phyloP scores from a whole-genome alignment of 35 echinoderm and acorn worm species.

The Lytechinus pictus region DNA sequence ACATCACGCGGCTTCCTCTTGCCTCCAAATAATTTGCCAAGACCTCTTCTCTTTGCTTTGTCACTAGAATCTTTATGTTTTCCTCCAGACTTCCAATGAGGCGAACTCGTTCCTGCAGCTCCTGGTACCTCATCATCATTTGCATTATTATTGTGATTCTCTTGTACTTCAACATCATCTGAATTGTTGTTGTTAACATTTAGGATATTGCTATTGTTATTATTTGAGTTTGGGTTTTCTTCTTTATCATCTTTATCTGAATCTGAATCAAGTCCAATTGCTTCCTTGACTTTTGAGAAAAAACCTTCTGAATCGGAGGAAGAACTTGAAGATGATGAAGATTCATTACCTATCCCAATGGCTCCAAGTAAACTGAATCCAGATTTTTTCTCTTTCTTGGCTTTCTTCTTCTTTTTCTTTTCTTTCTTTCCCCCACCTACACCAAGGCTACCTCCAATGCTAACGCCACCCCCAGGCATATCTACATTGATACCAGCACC shows the following conservation, averaged over 20 bases:
- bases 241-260: slow-evolving; percentile 73
- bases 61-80: slow-evolving; percentile 47
- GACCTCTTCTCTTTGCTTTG: slow-evolving; percentile 62
- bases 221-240: slow-evolving; percentile 75
- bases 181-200: slow-evolving; percentile 51
- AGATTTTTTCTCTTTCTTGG: slow-evolving; percentile 64
- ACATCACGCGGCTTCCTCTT: slow-evolving; percentile 69
- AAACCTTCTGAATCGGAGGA: slow-evolving; percentile 70
- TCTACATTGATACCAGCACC: slow-evolving; percentile 47
- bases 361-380: slow-evolving; percentile 54
- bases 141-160: slow-evolving; percentile 91
- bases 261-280: slow-evolving; percentile 53
- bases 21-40: slow-evolving; percentile 80
- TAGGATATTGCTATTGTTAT: slow-evolving; percentile 79
- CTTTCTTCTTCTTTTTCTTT: slow-evolving; percentile 56
- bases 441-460: slow-evolving; percentile 22
- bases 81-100: slow-evolving; percentile 45
- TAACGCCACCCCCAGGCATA: not conserved
- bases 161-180: slow-evolving; percentile 46
- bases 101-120: slow-evolving; percentile 6
- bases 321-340: slow-evolving; percentile 66
- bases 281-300: slow-evolving; percentile 53
- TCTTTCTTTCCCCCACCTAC: slow-evolving; percentile 47
- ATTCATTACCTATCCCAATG: slow-evolving; percentile 51
- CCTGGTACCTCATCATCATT: slow-evolving; percentile 65